A percentile compares a stretch with the other conserved stretches of the same genome.
These are phyloP conservation scores for Gymnoscelis rufifasciata DNA, from an alignment of 2,888 invertebrate species.

Conservation along the genomic window DNA sequence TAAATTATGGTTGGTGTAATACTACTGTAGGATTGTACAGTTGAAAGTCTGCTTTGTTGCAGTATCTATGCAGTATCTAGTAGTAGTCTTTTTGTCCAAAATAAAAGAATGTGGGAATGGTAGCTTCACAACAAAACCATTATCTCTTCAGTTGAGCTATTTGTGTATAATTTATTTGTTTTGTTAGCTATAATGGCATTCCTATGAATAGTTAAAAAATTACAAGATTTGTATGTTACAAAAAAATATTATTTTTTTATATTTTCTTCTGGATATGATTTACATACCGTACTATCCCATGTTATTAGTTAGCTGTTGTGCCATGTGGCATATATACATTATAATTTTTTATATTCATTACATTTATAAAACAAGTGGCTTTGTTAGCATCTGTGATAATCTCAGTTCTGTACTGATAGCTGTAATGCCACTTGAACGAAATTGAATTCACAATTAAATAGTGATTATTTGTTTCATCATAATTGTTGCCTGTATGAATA, in stretches of 20 bases:
- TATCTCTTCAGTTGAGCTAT: too few species aligned
- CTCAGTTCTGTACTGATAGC: constrained; percentile 65
- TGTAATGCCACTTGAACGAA: constrained; percentile 46
- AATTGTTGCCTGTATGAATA: too few species aligned
- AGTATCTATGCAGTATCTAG: constrained; percentile 10
- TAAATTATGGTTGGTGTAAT: background rate
- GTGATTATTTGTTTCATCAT: too few species aligned
- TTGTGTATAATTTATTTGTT: too few species aligned
- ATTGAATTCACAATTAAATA: constrained; percentile 3
- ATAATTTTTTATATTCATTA: too few species aligned
- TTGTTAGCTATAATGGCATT: background rate
- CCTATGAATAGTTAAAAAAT: background rate
- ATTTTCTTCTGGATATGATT: constrained; percentile 15
- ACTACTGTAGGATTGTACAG: constrained; percentile 37
- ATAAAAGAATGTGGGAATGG: too few species aligned
- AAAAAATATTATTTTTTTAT: too few species aligned
- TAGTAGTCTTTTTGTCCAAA: too few species aligned
- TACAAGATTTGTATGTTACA: too few species aligned
- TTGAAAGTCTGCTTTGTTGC: constrained; percentile 12
- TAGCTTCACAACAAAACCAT: too few species aligned
- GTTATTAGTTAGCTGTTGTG: constrained; percentile 19
- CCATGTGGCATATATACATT: constrained; percentile 21
- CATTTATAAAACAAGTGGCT: constrained; percentile 32
- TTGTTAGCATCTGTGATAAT: constrained; percentile 74
- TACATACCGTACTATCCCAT: constrained; percentile 26